Evolutionary conservation across 2,113 vertebrate genomes (phyloP), one percentile per base, ranked within the genome.

Genomic region (Hystrix brachyura): DNA sequence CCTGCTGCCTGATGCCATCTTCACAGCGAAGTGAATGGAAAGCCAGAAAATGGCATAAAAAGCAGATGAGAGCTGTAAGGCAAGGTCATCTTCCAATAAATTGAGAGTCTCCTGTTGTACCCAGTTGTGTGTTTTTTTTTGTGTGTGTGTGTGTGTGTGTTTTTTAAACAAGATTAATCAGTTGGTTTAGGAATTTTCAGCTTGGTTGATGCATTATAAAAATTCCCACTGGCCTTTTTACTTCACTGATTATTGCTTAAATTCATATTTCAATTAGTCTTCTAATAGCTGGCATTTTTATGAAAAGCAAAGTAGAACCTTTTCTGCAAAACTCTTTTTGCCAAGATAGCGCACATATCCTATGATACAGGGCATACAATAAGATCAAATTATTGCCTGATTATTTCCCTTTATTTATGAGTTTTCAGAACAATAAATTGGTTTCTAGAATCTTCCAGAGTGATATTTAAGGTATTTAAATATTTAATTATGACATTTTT

Each of bases 1-100:
- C 98, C 99, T 99, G 3, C 99, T 99, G 86, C 99, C 98, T 34
- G 99, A 99, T 98, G 99, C 99, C 99, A 99, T 99, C 96, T 98
- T 98, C 98, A 86, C 57, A 71, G 81, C 62, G 72, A 95, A 85
- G 95, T 95, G 93, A 96, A 98, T 91, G 43, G 97, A 60, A 76
- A 93, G 97, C 92, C 95, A 34, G 60, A 60, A 97, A 97, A 88
- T 85, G 98, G 92, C 97, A 98, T 96, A 87, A 98, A 27, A 84
- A 0, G n/a, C 32, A 3, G 5, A 38, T 51, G 9, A 25, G 23
- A 53, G 97, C 96, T 98, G 98, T 97, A 98, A 98, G 94, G 97
- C 89, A 83, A 94, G 13, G 1, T 72, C 10, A 5, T 13, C 32
- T 43, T 92, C 97, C 97, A 97, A 97, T 97, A 85, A 97, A 32